Percentiles rank a stretch among this genome's conserved stretches.
phyloP scores from a whole-genome alignment of 2,888 invertebrate species.

The Eupeodes luniger region DNA sequence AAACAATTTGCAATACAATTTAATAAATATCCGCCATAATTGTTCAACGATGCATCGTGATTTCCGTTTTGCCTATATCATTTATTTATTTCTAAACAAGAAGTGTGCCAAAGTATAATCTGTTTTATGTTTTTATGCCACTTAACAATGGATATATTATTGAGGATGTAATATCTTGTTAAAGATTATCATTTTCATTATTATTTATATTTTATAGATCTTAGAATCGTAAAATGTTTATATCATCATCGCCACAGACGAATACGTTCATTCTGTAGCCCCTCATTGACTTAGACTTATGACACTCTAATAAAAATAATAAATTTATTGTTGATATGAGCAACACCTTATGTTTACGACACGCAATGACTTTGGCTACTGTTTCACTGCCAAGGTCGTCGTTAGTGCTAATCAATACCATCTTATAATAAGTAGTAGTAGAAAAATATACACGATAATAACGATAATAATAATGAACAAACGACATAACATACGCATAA shows the following conservation, averaged over 20 bases:
- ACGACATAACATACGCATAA: background rate
- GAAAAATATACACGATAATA: no score
- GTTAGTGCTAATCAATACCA: background rate
- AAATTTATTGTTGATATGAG: background rate
- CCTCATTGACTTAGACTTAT: no score
- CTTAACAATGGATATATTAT: background rate
- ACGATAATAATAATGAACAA: background rate
- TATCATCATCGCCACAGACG: no score
- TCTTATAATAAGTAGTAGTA: background rate
- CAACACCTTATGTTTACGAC: background rate
- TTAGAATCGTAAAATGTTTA: background rate
- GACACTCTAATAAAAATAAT: background rate
- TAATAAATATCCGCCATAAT: conserved; percentile 2
- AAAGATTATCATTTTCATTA: background rate
- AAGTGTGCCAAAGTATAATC: background rate
- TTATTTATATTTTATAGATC: background rate
- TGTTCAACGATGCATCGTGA: background rate
- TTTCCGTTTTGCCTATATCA: background rate
- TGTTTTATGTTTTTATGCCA: conserved; percentile 1
- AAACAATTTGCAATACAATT: conserved; percentile 35
- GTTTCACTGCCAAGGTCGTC: conserved; percentile 31
- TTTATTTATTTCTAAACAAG: background rate
- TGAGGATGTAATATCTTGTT: conserved; percentile 1
- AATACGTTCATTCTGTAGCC: no score
- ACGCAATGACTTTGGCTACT: background rate